phyloP scores from a whole-genome alignment of 2,888 invertebrate genomes.

The Belgica antarctica region DNA sequence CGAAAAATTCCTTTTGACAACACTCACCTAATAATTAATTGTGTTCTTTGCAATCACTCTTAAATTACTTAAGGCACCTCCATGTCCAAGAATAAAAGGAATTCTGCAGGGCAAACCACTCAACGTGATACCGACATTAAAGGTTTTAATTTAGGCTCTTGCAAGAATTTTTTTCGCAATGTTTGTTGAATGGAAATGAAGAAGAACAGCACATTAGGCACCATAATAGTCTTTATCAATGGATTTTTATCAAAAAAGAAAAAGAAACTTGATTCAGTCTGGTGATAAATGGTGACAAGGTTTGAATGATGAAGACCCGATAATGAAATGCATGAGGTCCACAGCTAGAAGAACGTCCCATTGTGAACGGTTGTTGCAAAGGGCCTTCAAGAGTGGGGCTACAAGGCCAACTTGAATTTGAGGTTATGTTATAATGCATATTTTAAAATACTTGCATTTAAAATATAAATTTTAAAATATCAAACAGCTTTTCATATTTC shows the following conservation, averaged over 20 bases:
- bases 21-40: slow-evolving; percentile 3
- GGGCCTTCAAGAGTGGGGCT: neutral
- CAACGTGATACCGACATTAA: slow-evolving; percentile 9
- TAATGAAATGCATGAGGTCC: neutral
- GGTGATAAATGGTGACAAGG: slow-evolving; percentile 41
- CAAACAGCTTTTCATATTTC: no score
- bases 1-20: neutral
- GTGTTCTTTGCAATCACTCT: neutral
- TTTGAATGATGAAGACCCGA: slow-evolving; percentile 29
- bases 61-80: slow-evolving; percentile 33
- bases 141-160: neutral
- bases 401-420: no score
- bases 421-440: no score
- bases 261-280: neutral
- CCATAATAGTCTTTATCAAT: slow-evolving; percentile 35
- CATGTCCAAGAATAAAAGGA: no score
- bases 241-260: slow-evolving; percentile 11
- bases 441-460: neutral
- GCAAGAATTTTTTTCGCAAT: neutral
- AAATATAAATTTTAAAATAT: no score
- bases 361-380: neutral
- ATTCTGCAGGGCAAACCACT: neutral
- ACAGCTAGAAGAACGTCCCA: neutral
- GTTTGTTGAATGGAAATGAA: slow-evolving; percentile 17
- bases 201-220: neutral